Evolutionary conservation across 2,888 invertebrate species (phyloP), one percentile per base, ranked within the genome.

Genomic region (Ischnus inquisitorius): DNA sequence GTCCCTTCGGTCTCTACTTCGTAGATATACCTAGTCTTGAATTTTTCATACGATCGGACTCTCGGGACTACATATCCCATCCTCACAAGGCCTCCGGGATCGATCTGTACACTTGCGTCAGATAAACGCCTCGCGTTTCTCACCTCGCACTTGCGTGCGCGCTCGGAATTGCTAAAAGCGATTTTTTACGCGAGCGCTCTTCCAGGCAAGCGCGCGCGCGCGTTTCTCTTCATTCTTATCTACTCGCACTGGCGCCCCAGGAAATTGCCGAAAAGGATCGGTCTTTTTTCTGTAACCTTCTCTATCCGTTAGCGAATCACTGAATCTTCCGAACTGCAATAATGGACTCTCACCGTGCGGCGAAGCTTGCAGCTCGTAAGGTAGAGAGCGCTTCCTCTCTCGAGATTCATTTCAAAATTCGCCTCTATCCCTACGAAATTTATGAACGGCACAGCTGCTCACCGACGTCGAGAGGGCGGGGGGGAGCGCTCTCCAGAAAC

Each of bases 21-120:
- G 67, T 79, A 69, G 74, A 84, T 77, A 80, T 68, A 75, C 76
- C 57, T 39, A 62, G 64, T 69, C 78, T 60, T 84, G 85, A 85
- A 86, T 86, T 82, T 86, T 86, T 86, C 84, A 85, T 84, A 60
- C 82, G 19, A 72, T 82, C 67, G 74, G 67, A 67, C 71, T 82
- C 82, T 79, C 74, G 69, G 71, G 82, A 67, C 54, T 54, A 22
- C 22, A 22, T n/a, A n/a, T 54, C 60, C 25, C 19, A 60, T 43
- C 22, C 69, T 65, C 43, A 43, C 57, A 76, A 51, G 25, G 28
- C 67, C 60, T 54, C 28, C 54, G 72, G 64, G 68, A 83, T 77
- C 72, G 48, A 76, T 79, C 60, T 75, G 1, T 25, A 54, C 57
- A 46, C 48, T 69, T 67, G 48, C 57, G 14, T 48, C 16, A 19